Evolutionary conservation across 2,888 invertebrate genomes (phyloP), one percentile per base, ranked within the genome.

Genomic region (Epiblema foenella): DNA sequence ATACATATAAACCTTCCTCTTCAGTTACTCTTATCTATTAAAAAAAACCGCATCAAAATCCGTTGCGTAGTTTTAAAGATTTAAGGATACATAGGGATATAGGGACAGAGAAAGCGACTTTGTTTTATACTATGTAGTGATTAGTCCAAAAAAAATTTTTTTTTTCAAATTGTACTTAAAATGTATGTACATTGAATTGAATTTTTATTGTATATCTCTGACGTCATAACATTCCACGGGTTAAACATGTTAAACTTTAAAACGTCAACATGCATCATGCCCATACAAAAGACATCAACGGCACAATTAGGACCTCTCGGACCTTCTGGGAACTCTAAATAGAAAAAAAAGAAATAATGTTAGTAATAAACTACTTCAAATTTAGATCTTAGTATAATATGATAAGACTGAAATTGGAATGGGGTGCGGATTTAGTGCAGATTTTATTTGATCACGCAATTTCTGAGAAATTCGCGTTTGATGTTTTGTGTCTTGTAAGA

Each of bases 281-380:
- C 70, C 75, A 75, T 83, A 82, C 80, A 83, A 85, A 85, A 85
- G 84, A 85, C 80, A 80, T 85, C 82, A 85, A 85, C 85, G 84
- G 59, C 70, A 74, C 64, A 67, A 60, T 65, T 52, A 60, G 46
- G 56, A 52, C 59, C 46, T 59, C 46, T 46, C 37, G 42, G 73
- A 75, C 81, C 82, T 83, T 84, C 83, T 75, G 37, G 74, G 83
- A 84, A 83, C 67, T 33, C 33, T 52, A 10, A n/a, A n/a, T n/a
- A n/a, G 15, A n/a, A 15, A 29, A 24, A 58, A 58, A 67, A 51
- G n/a, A 51, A 20, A 58, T 51, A 18, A 51, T 7, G 2, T 18
- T 17, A 46, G 12, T 10, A 46, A 69, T n/a, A 42, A 68, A 33
- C 33, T 39, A 46, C 29, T 39, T 10, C 37, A n/a, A 39, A 54